Conservation (phyloP, 2,888 invertebrate species). For the Autographa pulchrina region DNA sequence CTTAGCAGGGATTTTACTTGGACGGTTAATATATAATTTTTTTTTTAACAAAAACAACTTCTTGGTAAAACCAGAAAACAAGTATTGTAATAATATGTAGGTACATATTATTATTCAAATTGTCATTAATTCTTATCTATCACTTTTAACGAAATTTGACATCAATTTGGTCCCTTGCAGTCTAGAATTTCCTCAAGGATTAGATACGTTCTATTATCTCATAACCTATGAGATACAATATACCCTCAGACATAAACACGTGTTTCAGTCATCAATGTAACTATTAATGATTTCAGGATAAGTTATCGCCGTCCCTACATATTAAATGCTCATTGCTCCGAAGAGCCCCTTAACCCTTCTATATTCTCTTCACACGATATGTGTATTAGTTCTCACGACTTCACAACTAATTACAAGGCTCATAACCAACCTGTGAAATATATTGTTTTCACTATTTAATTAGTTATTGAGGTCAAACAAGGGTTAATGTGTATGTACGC, state of each 20-base stretch:
- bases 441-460: conserved; percentile 1
- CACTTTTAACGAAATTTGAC: too few relatives aligned
- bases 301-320: background rate
- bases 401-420: background rate
- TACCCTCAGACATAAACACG: background rate
- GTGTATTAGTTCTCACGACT: conserved; percentile 3
- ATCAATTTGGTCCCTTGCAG: too few relatives aligned
- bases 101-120: too few relatives aligned
- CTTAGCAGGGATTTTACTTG: too few relatives aligned
- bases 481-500: background rate
- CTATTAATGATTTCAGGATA: conserved; percentile 3
- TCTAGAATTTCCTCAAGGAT: too few relatives aligned
- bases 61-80: too few relatives aligned
- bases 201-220: too few relatives aligned
- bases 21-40: too few relatives aligned
- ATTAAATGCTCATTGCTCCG: background rate
- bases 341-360: background rate
- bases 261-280: conserved; percentile 4
- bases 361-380: background rate
- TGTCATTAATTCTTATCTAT: too few relatives aligned
- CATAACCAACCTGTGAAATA: conserved; percentile 3
- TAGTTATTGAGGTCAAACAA: conserved; percentile 4
- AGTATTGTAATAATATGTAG: too few relatives aligned
- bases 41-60: too few relatives aligned
- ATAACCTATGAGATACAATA: background rate